Percentiles rank a stretch among this genome's conserved stretches.
phyloP scores from a whole-genome alignment of 2,113 vertebrate species.

The Sphaerodactylus townsendi region DNA sequence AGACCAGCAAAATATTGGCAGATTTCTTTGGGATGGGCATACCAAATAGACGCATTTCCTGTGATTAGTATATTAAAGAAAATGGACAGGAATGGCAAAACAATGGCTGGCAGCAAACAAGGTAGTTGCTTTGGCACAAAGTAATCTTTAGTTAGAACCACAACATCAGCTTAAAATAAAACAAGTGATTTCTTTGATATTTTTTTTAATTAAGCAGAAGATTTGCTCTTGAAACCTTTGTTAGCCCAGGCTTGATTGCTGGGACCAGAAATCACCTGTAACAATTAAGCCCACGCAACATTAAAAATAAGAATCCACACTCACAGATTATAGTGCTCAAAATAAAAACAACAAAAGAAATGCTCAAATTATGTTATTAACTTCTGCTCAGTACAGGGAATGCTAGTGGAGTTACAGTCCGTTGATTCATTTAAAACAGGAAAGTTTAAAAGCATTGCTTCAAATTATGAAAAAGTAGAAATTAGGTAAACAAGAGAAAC shows the following conservation, averaged over 20 bases:
- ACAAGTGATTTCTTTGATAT: too few species aligned
- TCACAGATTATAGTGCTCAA: background rate
- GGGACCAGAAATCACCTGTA: background rate
- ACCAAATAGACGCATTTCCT: background rate
- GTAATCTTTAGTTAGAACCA: background rate
- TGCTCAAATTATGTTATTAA: background rate
- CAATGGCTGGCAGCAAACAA: conserved; percentile 7
- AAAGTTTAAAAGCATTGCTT: background rate
- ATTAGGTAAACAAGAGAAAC: background rate
- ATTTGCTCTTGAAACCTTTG: background rate
- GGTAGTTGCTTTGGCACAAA: background rate
- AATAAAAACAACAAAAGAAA: background rate
- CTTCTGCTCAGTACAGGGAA: too few species aligned
- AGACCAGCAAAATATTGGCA: background rate
- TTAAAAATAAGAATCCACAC: background rate
- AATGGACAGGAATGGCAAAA: background rate
- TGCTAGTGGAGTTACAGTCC: background rate
- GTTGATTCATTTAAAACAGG: too few species aligned
- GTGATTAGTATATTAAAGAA: conserved; percentile 4
- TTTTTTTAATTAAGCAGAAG: background rate
- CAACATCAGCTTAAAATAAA: background rate
- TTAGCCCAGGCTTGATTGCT: too few species aligned
- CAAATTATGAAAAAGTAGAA: too few species aligned
- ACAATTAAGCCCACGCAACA: too few species aligned
- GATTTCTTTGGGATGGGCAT: background rate